Conservation (phyloP, 92 coral and sea anemone species). For the Phenganax marumi region DNA sequence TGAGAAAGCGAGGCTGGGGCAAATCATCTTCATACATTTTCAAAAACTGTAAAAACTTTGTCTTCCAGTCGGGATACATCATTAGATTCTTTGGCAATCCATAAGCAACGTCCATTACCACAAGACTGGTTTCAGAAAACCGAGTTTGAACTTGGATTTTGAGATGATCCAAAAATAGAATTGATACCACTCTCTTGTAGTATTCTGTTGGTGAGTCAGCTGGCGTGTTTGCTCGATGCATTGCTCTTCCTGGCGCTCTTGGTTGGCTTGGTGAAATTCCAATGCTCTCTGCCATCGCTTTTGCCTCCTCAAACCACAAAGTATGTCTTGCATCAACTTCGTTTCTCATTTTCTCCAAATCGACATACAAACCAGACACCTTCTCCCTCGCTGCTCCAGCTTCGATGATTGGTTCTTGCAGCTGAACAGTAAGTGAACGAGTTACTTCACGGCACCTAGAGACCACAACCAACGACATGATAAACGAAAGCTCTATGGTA, state of each 20-base stretch:
- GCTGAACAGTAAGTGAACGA: slow-evolving; percentile 32
- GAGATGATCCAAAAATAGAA: slow-evolving; percentile 6
- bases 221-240: slow-evolving; percentile 6
- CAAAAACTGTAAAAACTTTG: background rate
- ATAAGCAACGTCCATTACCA: background rate
- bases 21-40: slow-evolving; percentile 6
- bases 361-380: slow-evolving; percentile 22
- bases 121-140: no score
- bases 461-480: slow-evolving; percentile 35
- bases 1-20: background rate
- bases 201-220: background rate
- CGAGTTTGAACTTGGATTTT: background rate
- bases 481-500: slow-evolving; percentile 21
- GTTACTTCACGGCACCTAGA: slow-evolving; percentile 25
- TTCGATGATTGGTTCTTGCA: slow-evolving; percentile 29
- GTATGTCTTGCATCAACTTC: slow-evolving; percentile 29
- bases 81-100: background rate
- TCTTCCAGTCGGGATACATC: background rate
- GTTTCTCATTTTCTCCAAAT: slow-evolving; percentile 6
- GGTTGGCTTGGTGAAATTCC: background rate
- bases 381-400: slow-evolving; percentile 36
- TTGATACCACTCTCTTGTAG: background rate
- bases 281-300: background rate
- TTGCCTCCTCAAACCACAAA: slow-evolving; percentile 3
- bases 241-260: background rate